Evolutionary conservation across 2,797 vertebrate species (phyloP).

Genomic region (Coilia nasus): DNA sequence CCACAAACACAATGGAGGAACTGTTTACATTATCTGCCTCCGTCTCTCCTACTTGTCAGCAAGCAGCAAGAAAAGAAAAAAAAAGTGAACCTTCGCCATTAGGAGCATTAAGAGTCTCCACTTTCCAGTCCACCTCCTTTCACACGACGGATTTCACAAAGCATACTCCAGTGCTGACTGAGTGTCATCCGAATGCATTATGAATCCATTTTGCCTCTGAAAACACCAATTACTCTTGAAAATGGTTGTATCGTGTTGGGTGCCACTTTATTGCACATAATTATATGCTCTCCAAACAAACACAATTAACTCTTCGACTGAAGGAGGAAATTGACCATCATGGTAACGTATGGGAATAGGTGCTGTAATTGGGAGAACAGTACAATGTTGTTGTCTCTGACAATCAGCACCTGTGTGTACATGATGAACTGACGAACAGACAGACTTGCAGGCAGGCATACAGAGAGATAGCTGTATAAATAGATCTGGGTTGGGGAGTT

Average conservation of each 20-base stretch:
- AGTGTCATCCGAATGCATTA: neutral
- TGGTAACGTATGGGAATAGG: neutral
- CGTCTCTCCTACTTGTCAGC: neutral
- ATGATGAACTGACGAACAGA: neutral
- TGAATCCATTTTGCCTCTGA: neutral
- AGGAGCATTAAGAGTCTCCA: neutral
- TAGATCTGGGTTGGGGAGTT: neutral
- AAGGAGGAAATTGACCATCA: neutral
- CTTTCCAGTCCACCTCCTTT: neutral
- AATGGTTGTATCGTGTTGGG: neutral
- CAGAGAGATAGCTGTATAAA: neutral
- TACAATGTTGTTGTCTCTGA: neutral
- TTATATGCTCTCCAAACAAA: neutral
- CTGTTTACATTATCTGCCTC: conserved; percentile 7
- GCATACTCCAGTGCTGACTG: neutral
- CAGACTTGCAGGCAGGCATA: too few relatives aligned
- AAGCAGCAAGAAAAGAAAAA: neutral
- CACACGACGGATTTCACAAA: neutral
- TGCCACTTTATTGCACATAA: neutral
- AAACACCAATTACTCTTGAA: neutral
- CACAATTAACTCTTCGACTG: neutral
- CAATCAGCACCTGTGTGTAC: neutral
- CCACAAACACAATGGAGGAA: conserved; percentile 16
- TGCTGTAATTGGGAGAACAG: neutral
- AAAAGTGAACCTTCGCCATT: neutral